Percentiles rank a stretch among this genome's conserved stretches.
Conservation (phyloP, 1,140 invertebrate species). For the Brachionus angularis region DNA sequence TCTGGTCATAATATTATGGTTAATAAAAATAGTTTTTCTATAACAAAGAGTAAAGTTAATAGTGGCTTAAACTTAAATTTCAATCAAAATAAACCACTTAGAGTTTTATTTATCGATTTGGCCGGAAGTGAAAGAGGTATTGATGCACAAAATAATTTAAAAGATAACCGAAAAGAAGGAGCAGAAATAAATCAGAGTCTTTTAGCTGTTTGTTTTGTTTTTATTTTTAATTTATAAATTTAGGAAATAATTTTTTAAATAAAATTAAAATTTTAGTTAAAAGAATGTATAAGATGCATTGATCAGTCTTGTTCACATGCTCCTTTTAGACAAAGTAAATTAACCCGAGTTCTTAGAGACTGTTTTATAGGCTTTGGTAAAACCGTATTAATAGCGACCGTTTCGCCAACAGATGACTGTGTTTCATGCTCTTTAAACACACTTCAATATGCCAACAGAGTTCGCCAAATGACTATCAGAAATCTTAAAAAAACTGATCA, state of each 20-base stretch:
- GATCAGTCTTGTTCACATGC: constrained; percentile 56
- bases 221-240: too few relatives aligned
- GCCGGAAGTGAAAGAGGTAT: constrained; percentile 47
- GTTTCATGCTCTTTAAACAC: constrained; percentile 18
- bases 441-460: constrained; percentile 25
- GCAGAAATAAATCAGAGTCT: constrained; percentile 47
- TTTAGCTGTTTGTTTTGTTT: constrained; percentile 26
- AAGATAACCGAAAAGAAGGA: constrained; percentile 45
- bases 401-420: constrained; percentile 29
- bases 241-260: background rate
- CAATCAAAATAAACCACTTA: constrained; percentile 16
- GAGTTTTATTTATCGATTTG: constrained; percentile 46
- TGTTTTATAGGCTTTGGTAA: background rate
- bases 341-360: constrained; percentile 52
- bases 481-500: constrained; percentile 1
- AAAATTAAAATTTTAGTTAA: constrained; percentile 46
- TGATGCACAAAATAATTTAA: constrained; percentile 44
- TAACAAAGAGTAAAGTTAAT: background rate
- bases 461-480: constrained; percentile 21
- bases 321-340: constrained; percentile 57
- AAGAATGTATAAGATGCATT: constrained; percentile 57
- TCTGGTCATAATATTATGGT: constrained; percentile 12
- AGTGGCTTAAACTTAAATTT: background rate
- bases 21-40: background rate
- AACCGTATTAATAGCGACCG: constrained; percentile 21